phyloP scores from a whole-genome alignment of 2,888 invertebrate species.

The Rhagonycha lutea region DNA sequence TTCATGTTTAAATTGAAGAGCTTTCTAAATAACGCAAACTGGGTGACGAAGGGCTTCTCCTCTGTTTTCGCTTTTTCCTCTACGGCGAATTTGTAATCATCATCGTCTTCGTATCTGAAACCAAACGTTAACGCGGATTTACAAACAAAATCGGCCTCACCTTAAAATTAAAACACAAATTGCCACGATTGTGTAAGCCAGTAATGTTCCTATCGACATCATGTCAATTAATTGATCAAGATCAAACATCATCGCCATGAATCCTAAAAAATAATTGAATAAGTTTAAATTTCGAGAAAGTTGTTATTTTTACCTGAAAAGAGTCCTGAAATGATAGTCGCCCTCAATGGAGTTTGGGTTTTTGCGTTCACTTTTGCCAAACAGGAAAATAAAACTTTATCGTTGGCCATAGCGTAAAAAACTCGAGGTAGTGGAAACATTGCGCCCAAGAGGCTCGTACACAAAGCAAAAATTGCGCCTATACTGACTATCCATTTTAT shows the following conservation, averaged over 20 bases:
- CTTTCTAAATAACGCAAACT: conserved; percentile 52
- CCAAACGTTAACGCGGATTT: neutral
- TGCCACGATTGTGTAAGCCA: conserved; percentile 92
- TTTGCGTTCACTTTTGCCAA: conserved; percentile 70
- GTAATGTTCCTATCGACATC: conserved; percentile 92
- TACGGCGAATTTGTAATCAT: conserved; percentile 1
- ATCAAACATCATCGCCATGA: conserved; percentile 89
- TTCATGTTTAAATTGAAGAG: conserved; percentile 73
- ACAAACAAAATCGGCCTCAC: conserved; percentile 52
- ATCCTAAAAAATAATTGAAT: conserved; percentile 57
- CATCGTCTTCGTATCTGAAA: conserved; percentile 41
- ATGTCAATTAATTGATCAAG: conserved; percentile 90
- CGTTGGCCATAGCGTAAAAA: conserved; percentile 88
- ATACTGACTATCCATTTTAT: conserved; percentile 89
- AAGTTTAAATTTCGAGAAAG: neutral
- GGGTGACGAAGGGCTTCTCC: conserved; percentile 33
- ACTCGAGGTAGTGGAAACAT: conserved; percentile 89
- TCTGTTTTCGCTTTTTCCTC: conserved; percentile 14
- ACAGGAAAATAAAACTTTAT: conserved; percentile 80
- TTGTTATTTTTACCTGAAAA: conserved; percentile 66
- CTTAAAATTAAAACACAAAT: conserved; percentile 86
- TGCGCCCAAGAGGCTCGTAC: conserved; percentile 83
- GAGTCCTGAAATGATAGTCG: conserved; percentile 76
- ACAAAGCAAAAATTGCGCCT: conserved; percentile 90
- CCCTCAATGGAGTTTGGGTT: conserved; percentile 80